Conservation (phyloP, 2,113 vertebrate genomes). For the Sinocyclocheilus rhinocerous region DNA sequence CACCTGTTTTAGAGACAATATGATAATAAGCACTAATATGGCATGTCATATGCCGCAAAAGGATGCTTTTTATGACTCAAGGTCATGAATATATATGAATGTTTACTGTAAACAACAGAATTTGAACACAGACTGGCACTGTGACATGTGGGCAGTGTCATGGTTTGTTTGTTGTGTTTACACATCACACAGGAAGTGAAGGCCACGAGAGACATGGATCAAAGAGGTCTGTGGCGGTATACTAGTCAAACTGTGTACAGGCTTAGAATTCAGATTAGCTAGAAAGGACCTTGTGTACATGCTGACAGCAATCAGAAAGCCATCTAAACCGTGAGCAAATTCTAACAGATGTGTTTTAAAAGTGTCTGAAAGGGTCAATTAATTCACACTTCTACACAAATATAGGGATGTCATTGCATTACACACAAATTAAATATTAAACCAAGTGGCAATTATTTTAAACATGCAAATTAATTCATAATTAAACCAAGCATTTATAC, state of each 20-base stretch:
- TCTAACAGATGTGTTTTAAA: neutral
- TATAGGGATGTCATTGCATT: neutral
- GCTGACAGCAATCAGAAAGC: neutral
- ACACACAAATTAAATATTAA: neutral
- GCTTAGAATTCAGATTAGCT: neutral
- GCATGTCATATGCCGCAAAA: neutral
- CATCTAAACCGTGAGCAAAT: neutral
- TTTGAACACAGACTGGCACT: constrained; percentile 70
- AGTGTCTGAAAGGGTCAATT: neutral
- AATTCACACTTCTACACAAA: neutral
- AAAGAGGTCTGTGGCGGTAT: neutral
- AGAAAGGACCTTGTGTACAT: neutral
- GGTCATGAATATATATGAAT: constrained; percentile 65
- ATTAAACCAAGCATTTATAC: neutral
- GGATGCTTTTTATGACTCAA: constrained; percentile 59
- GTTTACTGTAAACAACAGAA: constrained; percentile 72
- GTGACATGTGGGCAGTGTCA: constrained; percentile 64
- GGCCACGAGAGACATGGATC: constrained; percentile 57
- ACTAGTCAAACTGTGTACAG: neutral
- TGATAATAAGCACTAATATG: neutral
- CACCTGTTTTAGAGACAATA: neutral
- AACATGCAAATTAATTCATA: too few relatives aligned
- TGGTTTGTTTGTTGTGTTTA: constrained; percentile 79
- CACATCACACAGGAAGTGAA: constrained; percentile 73
- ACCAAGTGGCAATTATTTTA: neutral